A percentile compares a stretch with the other conserved stretches of the same genome.
Conservation (phyloP, 2,888 invertebrate species). For the Tridacna crocea region DNA sequence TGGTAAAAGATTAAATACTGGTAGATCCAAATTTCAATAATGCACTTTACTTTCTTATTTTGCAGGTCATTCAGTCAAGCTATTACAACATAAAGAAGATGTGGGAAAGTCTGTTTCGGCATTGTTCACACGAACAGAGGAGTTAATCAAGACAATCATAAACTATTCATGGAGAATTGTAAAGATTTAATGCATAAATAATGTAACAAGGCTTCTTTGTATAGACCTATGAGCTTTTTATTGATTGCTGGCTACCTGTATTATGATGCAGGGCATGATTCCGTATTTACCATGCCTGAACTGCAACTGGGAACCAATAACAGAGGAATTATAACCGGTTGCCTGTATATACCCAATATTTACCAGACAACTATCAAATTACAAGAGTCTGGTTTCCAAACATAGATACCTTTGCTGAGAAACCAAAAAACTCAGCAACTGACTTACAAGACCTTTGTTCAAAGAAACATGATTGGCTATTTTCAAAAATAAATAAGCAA, state of each 20-base stretch:
- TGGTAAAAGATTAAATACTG: too few relatives aligned
- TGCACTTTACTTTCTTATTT: neutral
- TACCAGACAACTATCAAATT: neutral
- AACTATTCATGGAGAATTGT: slow-evolving; percentile 1
- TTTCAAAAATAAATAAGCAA: too few relatives aligned
- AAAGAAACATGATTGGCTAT: too few relatives aligned
- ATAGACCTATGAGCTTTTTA: neutral
- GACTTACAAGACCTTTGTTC: too few relatives aligned
- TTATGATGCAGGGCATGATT: neutral
- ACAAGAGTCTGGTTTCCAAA: too few relatives aligned
- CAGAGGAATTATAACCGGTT: neutral
- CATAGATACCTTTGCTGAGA: too few relatives aligned
- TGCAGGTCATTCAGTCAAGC: neutral
- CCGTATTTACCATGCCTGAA: neutral
- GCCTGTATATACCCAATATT: slow-evolving; percentile 3
- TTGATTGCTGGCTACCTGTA: slow-evolving; percentile 22
- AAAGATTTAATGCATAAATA: slow-evolving; percentile 26
- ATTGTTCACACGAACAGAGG: neutral
- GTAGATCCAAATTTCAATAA: too few relatives aligned
- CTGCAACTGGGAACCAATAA: slow-evolving; percentile 1
- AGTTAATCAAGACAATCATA: slow-evolving; percentile 3
- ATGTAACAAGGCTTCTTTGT: slow-evolving; percentile 7
- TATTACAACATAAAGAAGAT: neutral
- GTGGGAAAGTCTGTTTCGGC: neutral
- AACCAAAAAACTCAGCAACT: too few relatives aligned